These are phyloP conservation scores for Lineus longissimus DNA, from an alignment of 1,140 invertebrate species.

Conservation along the genomic window DNA sequence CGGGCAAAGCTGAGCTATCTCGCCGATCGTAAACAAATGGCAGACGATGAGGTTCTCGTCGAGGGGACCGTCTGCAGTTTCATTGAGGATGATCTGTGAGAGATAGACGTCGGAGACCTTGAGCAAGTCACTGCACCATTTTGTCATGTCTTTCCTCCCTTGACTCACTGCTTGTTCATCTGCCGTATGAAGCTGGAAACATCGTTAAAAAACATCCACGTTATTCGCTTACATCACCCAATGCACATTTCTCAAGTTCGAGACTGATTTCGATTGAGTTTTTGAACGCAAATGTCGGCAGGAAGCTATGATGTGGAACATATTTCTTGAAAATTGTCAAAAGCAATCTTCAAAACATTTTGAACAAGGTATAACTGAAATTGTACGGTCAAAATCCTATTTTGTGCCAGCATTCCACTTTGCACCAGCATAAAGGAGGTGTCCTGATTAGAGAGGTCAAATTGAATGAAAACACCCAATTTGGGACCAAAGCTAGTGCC, in stretches of 20 bases:
- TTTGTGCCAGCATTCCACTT: no score
- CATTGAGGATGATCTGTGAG: constrained; percentile 33
- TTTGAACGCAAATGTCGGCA: no score
- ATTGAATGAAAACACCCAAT: no score
- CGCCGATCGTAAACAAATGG: constrained; percentile 55
- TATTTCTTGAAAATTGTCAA: no score
- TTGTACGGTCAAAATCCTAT: no score
- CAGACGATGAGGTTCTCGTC: constrained; percentile 45
- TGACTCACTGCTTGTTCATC: constrained; percentile 17
- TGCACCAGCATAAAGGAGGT: no score
- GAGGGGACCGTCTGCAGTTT: constrained; percentile 24
- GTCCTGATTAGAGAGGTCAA: no score
- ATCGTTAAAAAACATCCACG: no score
- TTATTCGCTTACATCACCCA: background rate
- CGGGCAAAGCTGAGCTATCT: constrained; percentile 53
- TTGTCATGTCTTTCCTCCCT: constrained; percentile 12
- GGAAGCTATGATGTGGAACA: no score
- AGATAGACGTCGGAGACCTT: constrained; percentile 36
- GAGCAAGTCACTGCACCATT: constrained; percentile 36
- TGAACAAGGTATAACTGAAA: no score
- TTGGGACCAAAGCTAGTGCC: no score
- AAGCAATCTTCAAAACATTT: no score
- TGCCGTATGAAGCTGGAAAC: constrained; percentile 36
- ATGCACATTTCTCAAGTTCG: background rate
- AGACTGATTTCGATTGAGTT: background rate